Conservation (phyloP, 2,797 vertebrate species). For the Sitta carolinensis region DNA sequence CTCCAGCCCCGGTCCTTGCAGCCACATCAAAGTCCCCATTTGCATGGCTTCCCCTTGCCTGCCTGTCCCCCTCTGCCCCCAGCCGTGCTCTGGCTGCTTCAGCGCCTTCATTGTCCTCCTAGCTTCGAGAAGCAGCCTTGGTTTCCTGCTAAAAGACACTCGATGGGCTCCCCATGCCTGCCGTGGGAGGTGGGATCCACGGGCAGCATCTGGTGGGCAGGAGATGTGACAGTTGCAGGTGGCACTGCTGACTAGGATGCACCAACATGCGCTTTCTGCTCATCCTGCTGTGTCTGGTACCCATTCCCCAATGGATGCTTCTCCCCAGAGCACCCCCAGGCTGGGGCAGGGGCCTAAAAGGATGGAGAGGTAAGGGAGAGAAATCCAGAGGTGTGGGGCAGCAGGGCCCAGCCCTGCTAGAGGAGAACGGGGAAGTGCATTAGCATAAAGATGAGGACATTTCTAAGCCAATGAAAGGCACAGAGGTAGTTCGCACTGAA, state of each 20-base stretch:
- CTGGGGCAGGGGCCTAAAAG: neutral
- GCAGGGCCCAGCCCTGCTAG: no score
- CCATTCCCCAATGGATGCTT: neutral
- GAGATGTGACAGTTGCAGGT: neutral
- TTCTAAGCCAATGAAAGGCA: neutral
- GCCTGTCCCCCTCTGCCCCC: conserved; percentile 45
- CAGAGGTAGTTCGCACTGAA: neutral
- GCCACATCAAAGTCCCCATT: conserved; percentile 64
- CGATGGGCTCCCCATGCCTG: neutral
- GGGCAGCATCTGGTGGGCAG: neutral
- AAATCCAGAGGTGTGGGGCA: neutral
- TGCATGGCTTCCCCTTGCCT: conserved; percentile 58
- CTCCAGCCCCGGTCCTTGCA: neutral
- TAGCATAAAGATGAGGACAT: neutral
- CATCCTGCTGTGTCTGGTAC: neutral
- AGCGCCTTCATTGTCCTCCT: conserved; percentile 52
- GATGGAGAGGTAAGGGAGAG: neutral
- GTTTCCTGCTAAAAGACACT: neutral
- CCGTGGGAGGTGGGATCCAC: neutral
- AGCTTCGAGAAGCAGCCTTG: neutral
- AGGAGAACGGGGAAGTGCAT: neutral
- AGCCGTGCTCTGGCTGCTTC: conserved; percentile 35
- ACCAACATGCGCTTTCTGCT: rapidly evolving
- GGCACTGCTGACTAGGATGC: neutral
- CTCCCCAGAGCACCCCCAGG: neutral